Evolutionary conservation across 1,140 invertebrate genomes (phyloP).

Genomic region (Bombus huntii): DNA sequence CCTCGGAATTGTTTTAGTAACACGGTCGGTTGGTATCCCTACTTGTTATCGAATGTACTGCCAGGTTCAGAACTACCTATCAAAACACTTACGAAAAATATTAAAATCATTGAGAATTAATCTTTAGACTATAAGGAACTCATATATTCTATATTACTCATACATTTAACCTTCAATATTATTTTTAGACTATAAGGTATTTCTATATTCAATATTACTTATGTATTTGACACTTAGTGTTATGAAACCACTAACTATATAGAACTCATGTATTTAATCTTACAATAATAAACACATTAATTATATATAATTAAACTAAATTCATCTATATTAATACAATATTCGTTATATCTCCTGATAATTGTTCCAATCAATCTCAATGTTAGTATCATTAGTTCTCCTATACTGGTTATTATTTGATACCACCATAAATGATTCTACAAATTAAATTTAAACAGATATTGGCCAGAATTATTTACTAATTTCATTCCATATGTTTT

Average conservation of each 20-base stretch:
- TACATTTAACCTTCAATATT: too few species aligned
- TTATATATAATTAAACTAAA: not conserved
- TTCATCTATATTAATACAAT: not conserved
- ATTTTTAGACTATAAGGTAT: too few species aligned
- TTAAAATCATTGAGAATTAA: not conserved
- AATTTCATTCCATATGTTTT: too few species aligned
- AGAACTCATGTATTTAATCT: not conserved
- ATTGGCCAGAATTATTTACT: too few species aligned
- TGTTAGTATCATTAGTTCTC: not conserved
- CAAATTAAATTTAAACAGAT: too few species aligned
- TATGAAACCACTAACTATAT: not conserved
- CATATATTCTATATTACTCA: too few species aligned
- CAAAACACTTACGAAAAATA: not conserved
- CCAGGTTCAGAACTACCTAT: not conserved
- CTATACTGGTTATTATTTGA: not conserved
- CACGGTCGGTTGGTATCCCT: not conserved
- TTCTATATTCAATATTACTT: too few species aligned
- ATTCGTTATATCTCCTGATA: not conserved
- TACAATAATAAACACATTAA: not conserved
- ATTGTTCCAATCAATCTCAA: not conserved
- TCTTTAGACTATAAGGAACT: not conserved
- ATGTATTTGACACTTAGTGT: not conserved
- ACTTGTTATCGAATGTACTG: not conserved
- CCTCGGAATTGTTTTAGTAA: constrained; percentile 8
- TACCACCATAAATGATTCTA: too few species aligned